Evolutionary conservation across 2,888 invertebrate genomes (phyloP).

Genomic region (Synanthedon tipuliformis): DNA sequence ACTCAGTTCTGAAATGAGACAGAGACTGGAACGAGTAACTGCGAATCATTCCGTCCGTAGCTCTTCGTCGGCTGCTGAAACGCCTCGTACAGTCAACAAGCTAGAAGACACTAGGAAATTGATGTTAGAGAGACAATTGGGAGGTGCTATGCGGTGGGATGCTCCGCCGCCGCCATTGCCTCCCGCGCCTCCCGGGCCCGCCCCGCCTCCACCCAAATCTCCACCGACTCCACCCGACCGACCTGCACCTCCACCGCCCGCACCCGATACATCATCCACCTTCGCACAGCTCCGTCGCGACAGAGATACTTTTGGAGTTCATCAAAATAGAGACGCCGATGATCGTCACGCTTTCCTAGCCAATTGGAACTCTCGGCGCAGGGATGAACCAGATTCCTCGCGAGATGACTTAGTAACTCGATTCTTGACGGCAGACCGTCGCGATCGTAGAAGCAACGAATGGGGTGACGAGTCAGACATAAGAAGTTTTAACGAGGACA

Average conservation of each 20-base stretch:
- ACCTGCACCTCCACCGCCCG: conserved; percentile 74
- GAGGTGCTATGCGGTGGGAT: conserved; percentile 74
- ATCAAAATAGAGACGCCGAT: conserved; percentile 73
- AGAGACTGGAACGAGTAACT: conserved; percentile 88
- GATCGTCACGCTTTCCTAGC: conserved; percentile 66
- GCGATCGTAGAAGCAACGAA: conserved; percentile 42
- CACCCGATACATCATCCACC: conserved; percentile 64
- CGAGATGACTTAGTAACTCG: conserved; percentile 53
- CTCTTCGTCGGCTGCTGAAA: conserved; percentile 77
- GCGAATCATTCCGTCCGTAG: conserved; percentile 89
- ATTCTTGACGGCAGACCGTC: conserved; percentile 51
- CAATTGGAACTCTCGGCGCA: conserved; percentile 59
- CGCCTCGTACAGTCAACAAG: conserved; percentile 80
- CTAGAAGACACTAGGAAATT: conserved; percentile 87
- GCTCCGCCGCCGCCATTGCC: conserved; percentile 76
- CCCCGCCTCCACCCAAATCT: conserved; percentile 73
- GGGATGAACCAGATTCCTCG: conserved; percentile 49
- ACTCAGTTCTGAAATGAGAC: conserved; percentile 91
- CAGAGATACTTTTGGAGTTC: conserved; percentile 79
- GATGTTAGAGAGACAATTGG: conserved; percentile 87
- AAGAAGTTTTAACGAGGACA: conserved; percentile 42
- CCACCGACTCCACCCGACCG: conserved; percentile 66
- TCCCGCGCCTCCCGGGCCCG: conserved; percentile 71
- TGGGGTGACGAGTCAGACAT: conserved; percentile 59
- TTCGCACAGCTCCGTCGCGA: conserved; percentile 79